Percentiles rank a stretch among this genome's conserved stretches.
phyloP scores from a whole-genome alignment of 1,140 invertebrate species.

The Diabrotica undecimpunctata region DNA sequence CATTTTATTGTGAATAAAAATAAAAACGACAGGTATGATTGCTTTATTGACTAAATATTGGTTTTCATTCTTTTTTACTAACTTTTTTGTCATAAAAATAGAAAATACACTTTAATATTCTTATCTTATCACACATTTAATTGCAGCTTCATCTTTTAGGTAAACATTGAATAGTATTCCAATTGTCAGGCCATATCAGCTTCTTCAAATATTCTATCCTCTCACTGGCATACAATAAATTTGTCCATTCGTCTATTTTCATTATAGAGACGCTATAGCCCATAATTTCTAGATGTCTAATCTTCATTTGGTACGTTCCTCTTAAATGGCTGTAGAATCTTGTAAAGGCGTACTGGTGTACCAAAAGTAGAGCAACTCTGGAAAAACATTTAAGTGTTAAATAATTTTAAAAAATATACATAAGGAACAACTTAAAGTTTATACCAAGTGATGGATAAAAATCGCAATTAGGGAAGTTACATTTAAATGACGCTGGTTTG shows the following conservation, averaged over 20 bases:
- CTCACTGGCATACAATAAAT: slow-evolving; percentile 45
- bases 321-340: slow-evolving; percentile 41
- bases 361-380: slow-evolving; percentile 48
- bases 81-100: no score
- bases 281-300: slow-evolving; percentile 59
- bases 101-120: no score
- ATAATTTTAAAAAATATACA: neutral
- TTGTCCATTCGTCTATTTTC: slow-evolving; percentile 54
- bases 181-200: slow-evolving; percentile 25
- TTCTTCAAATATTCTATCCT: slow-evolving; percentile 36
- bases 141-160: neutral
- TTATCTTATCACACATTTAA: no score
- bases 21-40: no score
- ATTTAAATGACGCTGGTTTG: no score
- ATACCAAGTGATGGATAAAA: no score
- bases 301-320: slow-evolving; percentile 48
- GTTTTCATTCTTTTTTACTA: no score
- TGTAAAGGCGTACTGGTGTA: slow-evolving; percentile 45
- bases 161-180: neutral
- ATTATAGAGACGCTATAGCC: slow-evolving; percentile 56
- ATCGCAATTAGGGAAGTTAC: no score
- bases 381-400: slow-evolving; percentile 20
- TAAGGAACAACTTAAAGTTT: no score
- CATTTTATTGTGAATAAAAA: no score
- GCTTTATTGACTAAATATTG: no score